Base-by-base conservation (phyloP, 2,797 vertebrate genomes). In the Hydrophis major region DNA sequence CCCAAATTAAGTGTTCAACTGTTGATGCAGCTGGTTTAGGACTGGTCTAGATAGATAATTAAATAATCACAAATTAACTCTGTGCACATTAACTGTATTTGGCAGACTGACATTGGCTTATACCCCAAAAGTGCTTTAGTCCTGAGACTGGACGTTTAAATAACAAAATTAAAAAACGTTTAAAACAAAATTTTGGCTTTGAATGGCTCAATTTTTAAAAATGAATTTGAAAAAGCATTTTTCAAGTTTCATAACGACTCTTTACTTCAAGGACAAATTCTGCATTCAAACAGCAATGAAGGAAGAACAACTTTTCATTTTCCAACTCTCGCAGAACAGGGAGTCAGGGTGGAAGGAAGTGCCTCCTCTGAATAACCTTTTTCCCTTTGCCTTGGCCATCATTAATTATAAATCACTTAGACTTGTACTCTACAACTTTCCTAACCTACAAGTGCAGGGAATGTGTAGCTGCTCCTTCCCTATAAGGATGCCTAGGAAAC, bases 401-500 rank as follows among this genome's bases (percentile, higher is more conserved):
- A 86, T 47, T 88, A 86, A 50, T 88, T 63, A 63, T 57, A 28
- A 92, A 86, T 59, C 91, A 93, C 94, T 88, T 91, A 95, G 90
- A 90, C 92, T 96, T 93, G 95, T 89, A 91, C 92, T 93, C 91
- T 95, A 91, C 89, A 90, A 95, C 90, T 92, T 90, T 66, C 25
- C 7, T 7, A 66, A 22, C 86, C 90, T 87, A 88, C 42, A 74
- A 89, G 90, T 89, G 90, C 89, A 91, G 95, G 87, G 83, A 89
- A 78, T 90, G 57, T 66, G 50, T 95, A 97, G 95, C 95, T 95
- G 93, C 93, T 97, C 93, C 94, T 95, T 96, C 96, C 94, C 95
- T 96, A 93, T 95, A 5, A 12, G 42, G 10, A 47, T 0, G 4
- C 78, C 25, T 91, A 92, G 94, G 96, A 97, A 97, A 96, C 97